Percentiles rank a stretch among this genome's conserved stretches.
phyloP scores from a whole-genome alignment of 53 echinoderm and acorn worm species.

The Astropecten irregularis region DNA sequence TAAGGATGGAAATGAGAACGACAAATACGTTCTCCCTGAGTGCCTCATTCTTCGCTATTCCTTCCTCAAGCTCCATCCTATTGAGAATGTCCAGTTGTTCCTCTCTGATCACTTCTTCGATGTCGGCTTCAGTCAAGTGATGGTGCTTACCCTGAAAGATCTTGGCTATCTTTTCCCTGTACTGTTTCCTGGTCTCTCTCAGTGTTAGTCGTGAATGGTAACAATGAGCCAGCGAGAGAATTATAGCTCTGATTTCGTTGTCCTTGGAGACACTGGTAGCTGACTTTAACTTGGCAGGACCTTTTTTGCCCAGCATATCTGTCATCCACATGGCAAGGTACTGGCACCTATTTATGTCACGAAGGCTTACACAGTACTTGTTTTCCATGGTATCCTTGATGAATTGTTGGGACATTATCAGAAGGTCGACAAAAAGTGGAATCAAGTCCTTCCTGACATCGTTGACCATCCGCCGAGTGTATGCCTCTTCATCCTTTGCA shows the following conservation, averaged over 20 bases:
- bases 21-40: constrained; percentile 63
- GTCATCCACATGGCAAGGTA: constrained; percentile 44
- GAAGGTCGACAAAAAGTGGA: constrained; percentile 46
- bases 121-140: constrained; percentile 16
- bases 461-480: constrained; percentile 43
- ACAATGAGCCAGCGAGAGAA: constrained; percentile 55
- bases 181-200: constrained; percentile 15
- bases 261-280: not conserved
- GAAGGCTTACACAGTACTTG: constrained; percentile 57
- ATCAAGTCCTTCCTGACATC: constrained; percentile 18
- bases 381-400: constrained; percentile 32
- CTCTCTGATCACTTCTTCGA: constrained; percentile 31
- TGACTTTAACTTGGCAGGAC: not conserved
- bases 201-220: constrained; percentile 53
- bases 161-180: constrained; percentile 28
- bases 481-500: constrained; percentile 54
- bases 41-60: constrained; percentile 63
- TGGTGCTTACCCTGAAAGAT: constrained; percentile 10
- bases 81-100: constrained; percentile 59
- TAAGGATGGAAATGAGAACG: constrained; percentile 60
- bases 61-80: constrained; percentile 38
- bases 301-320: constrained; percentile 31
- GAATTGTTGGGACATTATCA: constrained; percentile 60
- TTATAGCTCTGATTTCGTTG: constrained; percentile 24
- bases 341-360: constrained; percentile 56